These are phyloP conservation scores for Pelecanus crispus DNA, from an alignment of 2,113 vertebrate species.

Conservation along the genomic window DNA sequence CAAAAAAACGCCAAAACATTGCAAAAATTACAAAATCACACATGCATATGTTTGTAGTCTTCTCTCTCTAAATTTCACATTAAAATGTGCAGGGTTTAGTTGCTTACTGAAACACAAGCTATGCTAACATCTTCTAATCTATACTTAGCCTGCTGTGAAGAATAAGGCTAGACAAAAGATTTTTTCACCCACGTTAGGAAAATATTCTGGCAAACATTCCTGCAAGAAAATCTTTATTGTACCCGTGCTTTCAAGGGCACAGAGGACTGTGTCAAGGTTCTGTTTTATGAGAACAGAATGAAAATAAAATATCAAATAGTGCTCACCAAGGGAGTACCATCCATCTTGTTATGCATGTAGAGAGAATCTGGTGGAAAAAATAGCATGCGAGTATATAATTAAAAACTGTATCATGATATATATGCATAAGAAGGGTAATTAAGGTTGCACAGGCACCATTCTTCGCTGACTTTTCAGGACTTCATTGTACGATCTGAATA, in stretches of 20 bases:
- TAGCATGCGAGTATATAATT: neutral
- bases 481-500: neutral
- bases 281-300: neutral
- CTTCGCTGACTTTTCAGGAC: neutral
- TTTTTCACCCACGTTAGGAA: neutral
- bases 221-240: neutral
- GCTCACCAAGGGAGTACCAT: neutral
- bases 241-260: neutral
- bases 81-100: neutral
- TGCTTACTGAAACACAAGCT: neutral
- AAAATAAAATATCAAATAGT: constrained; percentile 7
- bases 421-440: neutral
- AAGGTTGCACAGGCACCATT: neutral
- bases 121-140: neutral
- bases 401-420: neutral
- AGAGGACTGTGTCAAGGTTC: neutral
- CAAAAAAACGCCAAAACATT: neutral
- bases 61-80: neutral
- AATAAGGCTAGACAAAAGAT: neutral
- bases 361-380: neutral
- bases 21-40: neutral
- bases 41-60: neutral
- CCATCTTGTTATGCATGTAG: neutral
- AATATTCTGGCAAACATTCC: neutral
- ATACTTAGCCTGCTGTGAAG: neutral